Evolutionary conservation across 1,140 invertebrate species (phyloP).

Genomic region (Arion vulgaris): DNA sequence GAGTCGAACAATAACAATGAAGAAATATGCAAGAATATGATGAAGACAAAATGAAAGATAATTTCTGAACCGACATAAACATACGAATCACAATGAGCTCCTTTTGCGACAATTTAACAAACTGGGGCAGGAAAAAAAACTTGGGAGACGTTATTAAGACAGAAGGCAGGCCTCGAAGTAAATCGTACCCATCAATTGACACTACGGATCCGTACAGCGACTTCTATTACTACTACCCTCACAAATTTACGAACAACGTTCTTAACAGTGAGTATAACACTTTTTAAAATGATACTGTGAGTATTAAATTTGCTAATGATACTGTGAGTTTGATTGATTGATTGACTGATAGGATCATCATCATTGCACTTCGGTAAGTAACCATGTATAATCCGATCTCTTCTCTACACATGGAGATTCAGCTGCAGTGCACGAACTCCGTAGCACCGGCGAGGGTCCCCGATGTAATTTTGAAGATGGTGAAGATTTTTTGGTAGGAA

Average conservation of each 20-base stretch:
- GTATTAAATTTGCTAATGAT: too few relatives aligned
- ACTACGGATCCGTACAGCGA: constrained; percentile 12
- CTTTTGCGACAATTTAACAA: constrained; percentile 8
- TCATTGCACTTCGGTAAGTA: too few relatives aligned
- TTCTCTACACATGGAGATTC: neutral
- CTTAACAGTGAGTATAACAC: constrained; percentile 19
- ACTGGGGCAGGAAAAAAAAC: neutral
- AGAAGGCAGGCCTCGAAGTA: neutral
- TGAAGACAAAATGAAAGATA: too few relatives aligned
- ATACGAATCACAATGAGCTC: neutral
- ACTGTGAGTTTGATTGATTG: neutral
- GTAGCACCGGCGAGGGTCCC: too few relatives aligned
- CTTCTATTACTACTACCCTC: constrained; percentile 36
- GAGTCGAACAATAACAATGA: too few relatives aligned
- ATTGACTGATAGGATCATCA: too few relatives aligned
- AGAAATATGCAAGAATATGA: too few relatives aligned
- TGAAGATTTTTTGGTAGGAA: too few relatives aligned
- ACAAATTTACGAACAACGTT: constrained; percentile 18
- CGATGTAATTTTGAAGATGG: too few relatives aligned
- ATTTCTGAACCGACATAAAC: neutral
- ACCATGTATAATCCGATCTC: too few relatives aligned
- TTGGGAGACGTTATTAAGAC: too few relatives aligned
- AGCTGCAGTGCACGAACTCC: too few relatives aligned
- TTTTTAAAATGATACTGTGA: neutral
- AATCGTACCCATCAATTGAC: neutral